Base-by-base conservation (phyloP, 2,113 vertebrate species). In the Geothlypis trichas region DNA sequence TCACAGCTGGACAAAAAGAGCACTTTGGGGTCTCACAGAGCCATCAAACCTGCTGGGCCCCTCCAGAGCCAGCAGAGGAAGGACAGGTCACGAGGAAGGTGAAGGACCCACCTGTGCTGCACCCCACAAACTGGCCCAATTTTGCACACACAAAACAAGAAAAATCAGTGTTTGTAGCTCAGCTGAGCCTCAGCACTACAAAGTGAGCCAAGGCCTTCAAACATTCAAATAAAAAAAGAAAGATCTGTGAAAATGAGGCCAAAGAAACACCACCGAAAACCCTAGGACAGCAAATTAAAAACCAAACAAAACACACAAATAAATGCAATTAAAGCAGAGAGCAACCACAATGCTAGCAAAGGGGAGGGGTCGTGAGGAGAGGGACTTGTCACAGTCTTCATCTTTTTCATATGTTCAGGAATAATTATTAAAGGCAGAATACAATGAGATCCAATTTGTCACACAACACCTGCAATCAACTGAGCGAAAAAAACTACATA, bases 391-490 rank as follows among this genome's bases (percentile, higher is more conserved):
- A 66, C 15, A 54, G 28, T 27, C 90, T 88, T 61, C 7, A 21
- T 1, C 63, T 81, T 58, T 82, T 90, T 73, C 23, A 28, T 35
- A 15, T 37, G 55, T 79, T 85, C 72, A 90, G 86, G n/a, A 84
- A 58, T 49, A 90, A 89, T 69, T 90, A 95, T 80, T 92, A 89
- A 95, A 91, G 65, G 78, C 74, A 82, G 79, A 74, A 93, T 46
- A 95, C 66, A 89, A 75, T 30, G 15, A 89, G 72, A 84, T 82
- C 69, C 79, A 87, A 91, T 91, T 94, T 96, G 90, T 95, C 89
- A 90, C 49, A 71, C 75, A 95, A 96, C 95, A 97, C 97, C 95
- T 97, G 97, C 94, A 88, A 97, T 94, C 97, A 89, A 47, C 67
- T 44, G 67, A 80, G 84, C 10, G 11, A 81, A 76, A 87, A 85